Percentiles rank a stretch among this genome's conserved stretches.
Conservation (phyloP, 2,113 vertebrate species). For the Geococcyx californianus region DNA sequence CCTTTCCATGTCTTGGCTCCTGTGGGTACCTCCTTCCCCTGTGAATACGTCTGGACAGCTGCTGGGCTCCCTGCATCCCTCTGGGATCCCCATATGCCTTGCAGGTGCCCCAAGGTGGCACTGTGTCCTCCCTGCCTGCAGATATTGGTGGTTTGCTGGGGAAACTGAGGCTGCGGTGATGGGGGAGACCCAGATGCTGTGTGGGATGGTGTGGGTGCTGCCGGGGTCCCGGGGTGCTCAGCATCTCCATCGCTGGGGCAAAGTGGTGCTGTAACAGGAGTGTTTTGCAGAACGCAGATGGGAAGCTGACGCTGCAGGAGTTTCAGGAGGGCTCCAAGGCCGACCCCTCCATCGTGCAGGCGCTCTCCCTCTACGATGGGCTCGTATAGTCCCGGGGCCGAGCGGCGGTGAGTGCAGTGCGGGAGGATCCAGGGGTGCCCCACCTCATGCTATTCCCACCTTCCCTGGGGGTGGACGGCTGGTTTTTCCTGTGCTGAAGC, state of each 20-base stretch:
- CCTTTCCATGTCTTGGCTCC: background rate
- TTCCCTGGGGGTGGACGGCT: background rate
- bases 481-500: background rate
- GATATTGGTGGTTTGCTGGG: fast-evolving
- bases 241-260: fast-evolving
- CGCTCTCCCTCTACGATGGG: slow-evolving; percentile 94
- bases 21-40: background rate
- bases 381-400: slow-evolving; percentile 85
- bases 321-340: slow-evolving; percentile 99
- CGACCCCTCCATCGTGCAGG: slow-evolving; percentile 97
- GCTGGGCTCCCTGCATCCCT: background rate
- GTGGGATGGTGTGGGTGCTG: background rate
- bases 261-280: fast-evolving
- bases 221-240: fast-evolving
- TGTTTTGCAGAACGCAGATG: slow-evolving; percentile 88
- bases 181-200: fast-evolving
- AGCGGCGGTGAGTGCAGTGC: slow-evolving; percentile 74
- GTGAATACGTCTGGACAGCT: background rate
- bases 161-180: fast-evolving
- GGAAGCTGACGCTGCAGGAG: slow-evolving; percentile 96
- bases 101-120: background rate
- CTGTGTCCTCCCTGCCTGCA: background rate
- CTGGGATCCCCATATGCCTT: fast-evolving
- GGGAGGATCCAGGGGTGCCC: fast-evolving
- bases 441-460: background rate